Evolutionary conservation across 37 sponge, comb jelly and placozoan species (phyloP), one percentile per base, ranked within the genome.

Genomic region (Petrosia ficiformis): DNA sequence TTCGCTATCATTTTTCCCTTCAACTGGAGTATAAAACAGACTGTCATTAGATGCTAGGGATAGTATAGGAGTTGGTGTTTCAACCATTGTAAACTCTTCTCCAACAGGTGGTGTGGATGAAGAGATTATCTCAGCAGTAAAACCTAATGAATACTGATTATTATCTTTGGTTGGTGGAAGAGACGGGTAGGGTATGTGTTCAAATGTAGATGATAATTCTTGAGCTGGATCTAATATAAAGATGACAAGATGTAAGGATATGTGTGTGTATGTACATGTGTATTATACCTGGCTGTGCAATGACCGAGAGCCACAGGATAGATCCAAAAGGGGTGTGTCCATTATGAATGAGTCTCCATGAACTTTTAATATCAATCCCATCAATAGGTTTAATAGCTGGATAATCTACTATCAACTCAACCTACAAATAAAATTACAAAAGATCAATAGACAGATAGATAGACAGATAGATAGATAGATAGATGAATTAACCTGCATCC

Each of bases 291-390:
- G 63, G 63, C n/a, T n/a, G 44, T 37, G 60, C 59, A 3, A 41
- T 52, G 0, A 77, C 83, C 34, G 80, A 72, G 43, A 91, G 48
- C 83, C 86, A 83, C 39, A 91, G 87, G 28, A 25, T 21, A 59
- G 77, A 82, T 22, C 92, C 92, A 79, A 91, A 91, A 1, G 67
- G 31, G 40, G 78, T 77, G 25, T 37, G 35, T 4, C 41, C 78
- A 42, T 87, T 87, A 71, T 82, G 88, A 14, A 81, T 42, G 0
- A 87, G 72, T 16, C 70, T 29, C 89, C 84, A 83, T 34, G 76
- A 75, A 40, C 87, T 87, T 40, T 76, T 61, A 59, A 87, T 87
- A 72, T 36, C 19, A 1, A 10, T 44, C 39, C 42, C 76, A 1
- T 79, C 22, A 2, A 42, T n/a, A 0, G 29, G 34, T 1, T 39